Evolutionary conservation across 2,113 vertebrate genomes (phyloP).

Genomic region (Hypocryptadius cinnamomeus): DNA sequence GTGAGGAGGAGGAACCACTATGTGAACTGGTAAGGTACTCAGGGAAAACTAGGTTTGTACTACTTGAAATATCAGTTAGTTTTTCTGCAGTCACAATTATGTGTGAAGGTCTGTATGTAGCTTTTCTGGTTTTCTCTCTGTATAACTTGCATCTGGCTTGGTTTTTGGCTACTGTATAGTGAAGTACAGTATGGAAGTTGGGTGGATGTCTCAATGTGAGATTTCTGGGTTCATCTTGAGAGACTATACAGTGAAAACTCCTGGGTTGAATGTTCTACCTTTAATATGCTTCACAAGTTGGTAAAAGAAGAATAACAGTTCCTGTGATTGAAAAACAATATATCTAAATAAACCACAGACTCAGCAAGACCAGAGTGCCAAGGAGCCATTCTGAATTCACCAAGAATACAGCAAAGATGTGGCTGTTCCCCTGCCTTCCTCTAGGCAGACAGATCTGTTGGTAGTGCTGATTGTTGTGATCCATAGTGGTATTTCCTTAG

Average conservation of each 20-base stretch:
- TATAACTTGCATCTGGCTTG: background rate
- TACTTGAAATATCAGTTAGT: background rate
- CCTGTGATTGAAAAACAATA: background rate
- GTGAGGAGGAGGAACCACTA: background rate
- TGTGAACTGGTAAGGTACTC: background rate
- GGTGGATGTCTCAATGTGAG: background rate
- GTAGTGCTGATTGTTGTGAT: background rate
- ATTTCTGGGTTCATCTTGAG: background rate
- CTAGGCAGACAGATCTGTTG: background rate
- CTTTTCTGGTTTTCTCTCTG: background rate
- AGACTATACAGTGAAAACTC: background rate
- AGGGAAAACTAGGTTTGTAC: background rate
- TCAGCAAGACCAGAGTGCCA: background rate
- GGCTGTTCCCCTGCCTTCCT: background rate
- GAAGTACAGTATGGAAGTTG: background rate
- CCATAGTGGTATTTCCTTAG: background rate
- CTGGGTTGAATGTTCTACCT: background rate
- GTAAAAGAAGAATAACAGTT: background rate
- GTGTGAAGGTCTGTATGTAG: background rate
- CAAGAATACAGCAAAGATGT: background rate
- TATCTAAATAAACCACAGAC: background rate
- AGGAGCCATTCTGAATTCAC: background rate
- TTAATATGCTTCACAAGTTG: background rate
- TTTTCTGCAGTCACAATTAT: rapidly evolving
- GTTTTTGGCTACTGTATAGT: background rate